These are phyloP conservation scores for Gonioctena quinquepunctata DNA, from an alignment of 1,140 invertebrate genomes.

Conservation along the genomic window DNA sequence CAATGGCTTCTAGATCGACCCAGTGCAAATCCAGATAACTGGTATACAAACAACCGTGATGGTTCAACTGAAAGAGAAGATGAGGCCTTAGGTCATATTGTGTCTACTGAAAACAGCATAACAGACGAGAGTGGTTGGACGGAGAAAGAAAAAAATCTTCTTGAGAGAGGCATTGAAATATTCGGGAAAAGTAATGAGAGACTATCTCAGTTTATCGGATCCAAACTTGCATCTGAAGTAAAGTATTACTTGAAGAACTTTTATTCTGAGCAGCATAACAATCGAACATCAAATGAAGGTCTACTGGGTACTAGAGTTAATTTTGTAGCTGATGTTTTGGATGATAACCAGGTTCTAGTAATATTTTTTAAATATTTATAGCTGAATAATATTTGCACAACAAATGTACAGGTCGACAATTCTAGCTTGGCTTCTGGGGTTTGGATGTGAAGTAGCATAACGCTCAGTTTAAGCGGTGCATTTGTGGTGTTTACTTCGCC, in stretches of 20 bases:
- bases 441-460: too few relatives aligned
- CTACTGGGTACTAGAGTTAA: constrained; percentile 5
- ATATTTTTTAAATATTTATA: too few relatives aligned
- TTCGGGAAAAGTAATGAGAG: constrained; percentile 67
- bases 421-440: too few relatives aligned
- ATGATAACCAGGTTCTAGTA: constrained; percentile 45
- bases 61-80: constrained; percentile 23
- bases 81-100: constrained; percentile 29
- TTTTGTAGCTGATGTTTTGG: constrained; percentile 32
- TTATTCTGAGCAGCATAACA: constrained; percentile 38
- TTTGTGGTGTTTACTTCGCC: too few relatives aligned
- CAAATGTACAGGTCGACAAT: too few relatives aligned
- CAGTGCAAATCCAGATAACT: constrained; percentile 57
- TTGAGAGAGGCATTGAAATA: constrained; percentile 65
- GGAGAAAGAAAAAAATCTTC: constrained; percentile 61
- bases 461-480: too few relatives aligned
- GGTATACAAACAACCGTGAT: constrained; percentile 34
- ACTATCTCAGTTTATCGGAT: constrained; percentile 67
- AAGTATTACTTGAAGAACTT: constrained; percentile 60
- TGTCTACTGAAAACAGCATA: constrained; percentile 47
- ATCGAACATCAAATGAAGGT: constrained; percentile 17
- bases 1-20: constrained; percentile 68
- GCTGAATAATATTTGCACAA: too few relatives aligned
- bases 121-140: constrained; percentile 58
- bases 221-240: constrained; percentile 66